Base-by-base conservation (phyloP, 2,797 vertebrate genomes). In the Bovichtus variegatus region DNA sequence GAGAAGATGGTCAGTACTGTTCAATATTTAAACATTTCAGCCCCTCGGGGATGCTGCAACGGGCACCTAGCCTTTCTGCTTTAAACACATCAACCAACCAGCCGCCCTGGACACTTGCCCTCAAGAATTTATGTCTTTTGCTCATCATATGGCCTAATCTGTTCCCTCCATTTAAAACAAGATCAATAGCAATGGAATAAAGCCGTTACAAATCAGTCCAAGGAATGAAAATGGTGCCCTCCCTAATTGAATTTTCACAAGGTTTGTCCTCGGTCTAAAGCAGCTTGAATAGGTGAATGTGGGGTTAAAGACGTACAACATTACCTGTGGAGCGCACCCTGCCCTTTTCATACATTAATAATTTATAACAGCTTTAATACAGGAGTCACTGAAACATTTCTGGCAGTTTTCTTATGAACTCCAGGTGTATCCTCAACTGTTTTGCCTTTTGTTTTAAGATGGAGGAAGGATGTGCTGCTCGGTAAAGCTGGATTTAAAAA, bases 141-240 rank as follows among this genome's bases (percentile, higher is more conserved):
- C 85, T 89, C 83, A 78, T 88, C 74, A 61, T 64, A 51, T 36
- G 78, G 76, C 71, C 69, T 81, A 73, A 89, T 69, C 78, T 62
- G 44, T 83, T 69, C 69, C 80, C 84, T 83, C 82, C 70, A 63
- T 87, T 92, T 89, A 70, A 88, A 87, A 75, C 55, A 60, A 71
- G 81, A 94, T 94, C 90, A 78, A 94, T 93, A 91, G 65, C 74
- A 89, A 92, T 90, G 65, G 74, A 91, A 92, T 89, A 86, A 88
- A 81, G 87, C 60, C 23, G 77, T 80, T 61, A 80, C 71, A 21
- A 81, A 85, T 78, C 74, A 82, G 85, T 83, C 76, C 64, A 55
- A 84, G 81, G 81, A 83, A 69, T 74, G 58, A 83, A 80, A 90
- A 83, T 73, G 65, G 78, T 85, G 76, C 70, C 75, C 70, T 78